A percentile compares a stretch with the other conserved stretches of the same genome.
Evolutionary conservation across 2,113 vertebrate species (phyloP).

Genomic region (Orycteropus afer): DNA sequence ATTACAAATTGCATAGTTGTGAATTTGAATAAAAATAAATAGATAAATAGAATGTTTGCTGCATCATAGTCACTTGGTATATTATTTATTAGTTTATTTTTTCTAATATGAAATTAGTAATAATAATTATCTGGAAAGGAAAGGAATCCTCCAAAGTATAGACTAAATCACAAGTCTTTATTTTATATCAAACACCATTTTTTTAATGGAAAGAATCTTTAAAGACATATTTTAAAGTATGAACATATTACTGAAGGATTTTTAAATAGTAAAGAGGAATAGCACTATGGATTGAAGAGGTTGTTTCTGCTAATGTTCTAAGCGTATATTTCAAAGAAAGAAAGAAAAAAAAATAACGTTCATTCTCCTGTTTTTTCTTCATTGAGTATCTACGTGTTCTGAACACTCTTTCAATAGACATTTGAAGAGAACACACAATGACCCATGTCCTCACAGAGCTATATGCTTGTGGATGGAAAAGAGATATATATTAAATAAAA

Average conservation of each 20-base stretch:
- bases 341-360: background rate
- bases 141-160: background rate
- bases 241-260: background rate
- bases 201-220: background rate
- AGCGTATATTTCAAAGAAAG: too few relatives aligned
- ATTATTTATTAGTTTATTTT: slow-evolving; percentile 35
- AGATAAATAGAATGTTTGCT: slow-evolving; percentile 19
- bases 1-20: background rate
- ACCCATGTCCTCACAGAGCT: background rate
- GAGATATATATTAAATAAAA: background rate
- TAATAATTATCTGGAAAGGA: slow-evolving; percentile 19
- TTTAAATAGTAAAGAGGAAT: slow-evolving; percentile 1
- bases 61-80: slow-evolving; percentile 21
- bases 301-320: background rate
- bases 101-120: background rate
- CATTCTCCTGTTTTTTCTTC: background rate
- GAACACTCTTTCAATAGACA: background rate
- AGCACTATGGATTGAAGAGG: background rate
- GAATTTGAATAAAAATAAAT: slow-evolving; percentile 33
- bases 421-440: background rate
- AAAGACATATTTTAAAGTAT: background rate
- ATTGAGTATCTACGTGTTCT: background rate
- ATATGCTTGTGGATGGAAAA: background rate
- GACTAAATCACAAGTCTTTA: slow-evolving; percentile 4
- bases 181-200: background rate